Base-by-base conservation (phyloP, 2,888 invertebrate genomes). In the Harmothoe impar region DNA sequence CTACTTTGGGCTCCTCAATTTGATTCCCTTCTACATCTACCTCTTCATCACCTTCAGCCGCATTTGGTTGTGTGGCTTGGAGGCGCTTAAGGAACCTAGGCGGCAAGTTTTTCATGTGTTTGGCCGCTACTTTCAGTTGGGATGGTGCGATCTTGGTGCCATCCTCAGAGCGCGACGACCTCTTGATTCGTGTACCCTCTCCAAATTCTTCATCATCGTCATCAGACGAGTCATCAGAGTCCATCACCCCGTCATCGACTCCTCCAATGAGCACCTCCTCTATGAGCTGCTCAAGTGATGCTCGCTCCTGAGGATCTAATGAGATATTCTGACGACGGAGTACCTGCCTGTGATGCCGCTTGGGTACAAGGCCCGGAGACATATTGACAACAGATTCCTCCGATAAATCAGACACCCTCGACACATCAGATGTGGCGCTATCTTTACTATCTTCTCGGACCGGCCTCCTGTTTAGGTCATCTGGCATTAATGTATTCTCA, bases 231-330 rank as follows among this genome's bases (percentile, higher is more conserved):
- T 43, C 91, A 62, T 92, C 93, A 77, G 91, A 91, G 78, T 91
- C 92, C 17, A 91, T 91, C 15, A 92, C 91, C 12, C 89, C 91
- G n/a, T 92, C 91, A n/a, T 90, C 92, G 43, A 93, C 89, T 0
- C 93, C 93, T 15, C 88, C 92, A n/a, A 92, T 91, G 25, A 93
- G 91, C 10, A 93, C 93, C 81, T 93, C 93, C 85, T 93, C 93
- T 23, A 93, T 92, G 17, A 93, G 90, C 72, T 92, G 93, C 84
- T 93, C 93, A 23, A 93, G 90, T 0, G 93, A 93, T 90, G 93
- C 93, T 23, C 93, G 54, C 89, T 93, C 93, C 68, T 92, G 92
- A 0, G 93, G 93, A 85, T 93, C 92, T 43, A 93, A 85, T 12
- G 93, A 93, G n/a, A 93, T 85, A 17, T 92, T 93, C 68, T 92